A percentile compares a stretch with the other conserved stretches of the same genome.
Conservation (phyloP, 1,140 invertebrate genomes). For the Eupristina koningsbergeri region DNA sequence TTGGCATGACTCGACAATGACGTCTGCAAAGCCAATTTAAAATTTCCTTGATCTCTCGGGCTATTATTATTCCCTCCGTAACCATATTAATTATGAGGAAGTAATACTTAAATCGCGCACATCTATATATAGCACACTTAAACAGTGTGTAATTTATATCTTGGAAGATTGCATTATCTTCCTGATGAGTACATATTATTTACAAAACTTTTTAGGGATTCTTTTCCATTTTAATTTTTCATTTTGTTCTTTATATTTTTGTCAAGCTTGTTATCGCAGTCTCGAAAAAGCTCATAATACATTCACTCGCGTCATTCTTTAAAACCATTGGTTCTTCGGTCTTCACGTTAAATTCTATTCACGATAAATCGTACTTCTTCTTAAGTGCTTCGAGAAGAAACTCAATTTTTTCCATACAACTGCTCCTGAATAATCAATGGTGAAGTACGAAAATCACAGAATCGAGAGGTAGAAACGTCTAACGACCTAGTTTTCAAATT, state of each 20-base stretch:
- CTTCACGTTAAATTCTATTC: background rate
- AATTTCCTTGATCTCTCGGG: too few species aligned
- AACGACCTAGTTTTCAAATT: conserved; percentile 22
- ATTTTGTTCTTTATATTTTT: background rate
- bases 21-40: background rate
- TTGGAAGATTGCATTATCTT: background rate
- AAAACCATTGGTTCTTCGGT: background rate
- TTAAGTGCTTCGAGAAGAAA: conserved; percentile 1
- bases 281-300: background rate
- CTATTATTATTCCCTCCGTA: background rate
- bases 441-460: background rate
- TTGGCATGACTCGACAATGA: too few species aligned
- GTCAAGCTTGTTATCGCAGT: background rate
- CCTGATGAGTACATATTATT: background rate
- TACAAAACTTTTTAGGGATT: background rate
- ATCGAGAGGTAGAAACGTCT: background rate
- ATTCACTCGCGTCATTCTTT: background rate
- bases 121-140: background rate
- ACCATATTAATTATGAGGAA: background rate
- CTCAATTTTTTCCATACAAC: conserved; percentile 18
- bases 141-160: background rate
- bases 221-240: background rate
- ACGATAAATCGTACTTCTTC: conserved; percentile 7
- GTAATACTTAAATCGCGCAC: background rate
- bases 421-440: conserved; percentile 20